Conservation (phyloP, 2,888 invertebrate species). For the Metalampra italica region DNA sequence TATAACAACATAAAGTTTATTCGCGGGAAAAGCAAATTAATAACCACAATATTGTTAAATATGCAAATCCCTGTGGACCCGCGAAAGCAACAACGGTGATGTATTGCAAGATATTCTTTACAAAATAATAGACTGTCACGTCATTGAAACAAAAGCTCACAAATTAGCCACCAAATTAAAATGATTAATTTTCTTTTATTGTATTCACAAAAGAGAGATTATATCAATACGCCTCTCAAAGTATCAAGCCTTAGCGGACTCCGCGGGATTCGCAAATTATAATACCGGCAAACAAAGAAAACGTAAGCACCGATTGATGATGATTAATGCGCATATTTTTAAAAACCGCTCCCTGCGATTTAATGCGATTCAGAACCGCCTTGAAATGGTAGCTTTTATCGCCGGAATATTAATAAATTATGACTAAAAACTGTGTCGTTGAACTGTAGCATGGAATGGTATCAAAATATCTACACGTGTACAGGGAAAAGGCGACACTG, state of each 20-base stretch:
- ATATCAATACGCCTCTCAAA: constrained; percentile 38
- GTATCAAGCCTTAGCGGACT: constrained; percentile 38
- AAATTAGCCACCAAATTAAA: constrained; percentile 37
- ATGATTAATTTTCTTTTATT: constrained; percentile 32
- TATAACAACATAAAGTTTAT: too few relatives aligned
- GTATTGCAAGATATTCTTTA: background rate
- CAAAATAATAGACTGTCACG: background rate
- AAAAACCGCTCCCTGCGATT: background rate
- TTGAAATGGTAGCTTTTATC: constrained; percentile 5
- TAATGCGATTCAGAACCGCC: constrained; percentile 3
- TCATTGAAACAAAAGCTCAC: constrained; percentile 23
- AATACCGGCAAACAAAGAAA: constrained; percentile 13
- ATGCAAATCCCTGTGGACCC: too few relatives aligned
- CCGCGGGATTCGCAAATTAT: constrained; percentile 38
- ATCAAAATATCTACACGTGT: background rate
- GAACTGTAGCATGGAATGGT: background rate
- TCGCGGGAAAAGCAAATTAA: too few relatives aligned
- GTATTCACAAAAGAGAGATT: constrained; percentile 38
- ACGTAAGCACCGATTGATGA: constrained; percentile 29
- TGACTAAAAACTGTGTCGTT: constrained; percentile 2
- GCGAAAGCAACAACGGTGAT: too few relatives aligned
- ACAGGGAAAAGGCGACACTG: background rate
- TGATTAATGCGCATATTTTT: constrained; percentile 28
- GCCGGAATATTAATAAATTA: constrained; percentile 11
- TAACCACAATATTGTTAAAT: too few relatives aligned